Conservation (phyloP, 2,888 invertebrate genomes). For the Agriotes lineatus region DNA sequence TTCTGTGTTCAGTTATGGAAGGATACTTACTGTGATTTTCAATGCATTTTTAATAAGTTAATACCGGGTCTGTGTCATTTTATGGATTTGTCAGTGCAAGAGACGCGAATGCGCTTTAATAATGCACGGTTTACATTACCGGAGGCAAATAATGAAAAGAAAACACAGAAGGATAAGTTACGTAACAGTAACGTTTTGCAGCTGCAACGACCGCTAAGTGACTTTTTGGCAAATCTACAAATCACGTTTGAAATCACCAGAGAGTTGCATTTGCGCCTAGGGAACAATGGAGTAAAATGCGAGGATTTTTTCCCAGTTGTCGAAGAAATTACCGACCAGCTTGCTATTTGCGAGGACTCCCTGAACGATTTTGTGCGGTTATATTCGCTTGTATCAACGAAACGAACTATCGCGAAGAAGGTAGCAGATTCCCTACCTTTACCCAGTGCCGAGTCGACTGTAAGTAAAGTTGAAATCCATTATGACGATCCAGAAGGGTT, state of each 20-base stretch:
- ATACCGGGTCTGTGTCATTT: conserved; percentile 6
- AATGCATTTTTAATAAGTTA: conserved; percentile 14
- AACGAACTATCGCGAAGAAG: background rate
- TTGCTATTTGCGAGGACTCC: conserved; percentile 11
- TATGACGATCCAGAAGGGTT: conserved; percentile 13
- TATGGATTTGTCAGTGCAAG: conserved; percentile 1
- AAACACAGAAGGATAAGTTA: background rate
- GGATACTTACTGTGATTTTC: conserved; percentile 13
- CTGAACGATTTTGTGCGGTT: background rate
- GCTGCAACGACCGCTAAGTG: conserved; percentile 5
- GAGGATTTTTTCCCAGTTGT: background rate
- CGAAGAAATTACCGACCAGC: background rate
- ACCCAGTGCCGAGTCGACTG: background rate
- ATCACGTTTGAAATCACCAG: conserved; percentile 27
- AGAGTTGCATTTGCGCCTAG: conserved; percentile 3
- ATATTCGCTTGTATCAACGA: background rate
- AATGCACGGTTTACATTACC: conserved; percentile 8
- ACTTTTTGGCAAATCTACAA: conserved; percentile 27
- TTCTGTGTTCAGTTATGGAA: conserved; percentile 34
- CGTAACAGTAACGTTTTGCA: background rate
- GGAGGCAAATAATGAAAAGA: background rate
- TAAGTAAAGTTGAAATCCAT: background rate
- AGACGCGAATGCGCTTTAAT: conserved; percentile 7
- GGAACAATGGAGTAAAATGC: background rate
- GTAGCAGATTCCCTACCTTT: background rate